Evolutionary conservation across 2,888 invertebrate species (phyloP).

Genomic region (Hipparchia semele): DNA sequence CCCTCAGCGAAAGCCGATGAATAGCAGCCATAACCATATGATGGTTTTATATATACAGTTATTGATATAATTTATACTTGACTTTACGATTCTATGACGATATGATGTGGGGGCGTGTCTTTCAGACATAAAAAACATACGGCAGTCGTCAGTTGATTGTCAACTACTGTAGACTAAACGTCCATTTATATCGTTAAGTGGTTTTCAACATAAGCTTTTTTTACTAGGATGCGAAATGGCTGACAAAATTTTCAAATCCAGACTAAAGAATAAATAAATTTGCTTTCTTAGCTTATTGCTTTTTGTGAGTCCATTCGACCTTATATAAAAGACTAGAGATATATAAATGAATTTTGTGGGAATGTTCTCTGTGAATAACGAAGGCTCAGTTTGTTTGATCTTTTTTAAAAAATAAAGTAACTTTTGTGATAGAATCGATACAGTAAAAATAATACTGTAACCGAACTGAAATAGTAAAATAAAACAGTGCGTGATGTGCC

Average conservation of each 20-base stretch:
- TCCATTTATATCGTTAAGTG: not conserved
- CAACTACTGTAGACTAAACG: conserved; percentile 3
- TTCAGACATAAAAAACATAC: not conserved
- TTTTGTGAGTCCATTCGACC: too few species aligned
- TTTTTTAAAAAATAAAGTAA: not conserved
- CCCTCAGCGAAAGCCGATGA: too few species aligned
- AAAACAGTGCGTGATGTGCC: conserved; percentile 59
- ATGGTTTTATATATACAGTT: too few species aligned
- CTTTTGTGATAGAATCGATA: conserved; percentile 20
- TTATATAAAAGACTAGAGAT: not conserved
- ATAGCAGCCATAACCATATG: too few species aligned
- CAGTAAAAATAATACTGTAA: conserved; percentile 32
- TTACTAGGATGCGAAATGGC: not conserved
- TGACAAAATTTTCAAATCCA: too few species aligned
- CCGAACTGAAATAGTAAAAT: conserved; percentile 23
- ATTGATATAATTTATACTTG: not conserved
- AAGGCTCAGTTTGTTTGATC: not conserved
- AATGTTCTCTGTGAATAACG: not conserved
- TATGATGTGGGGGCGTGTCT: conserved; percentile 2
- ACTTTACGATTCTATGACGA: not conserved
- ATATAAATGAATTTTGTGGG: not conserved
- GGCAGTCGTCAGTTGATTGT: not conserved
- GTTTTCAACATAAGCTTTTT: not conserved
- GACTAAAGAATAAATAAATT: too few species aligned
- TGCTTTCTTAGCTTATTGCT: too few species aligned